These are phyloP conservation scores for Sphecodes monilicornis DNA, from an alignment of 2,888 invertebrate species.

Conservation along the genomic window DNA sequence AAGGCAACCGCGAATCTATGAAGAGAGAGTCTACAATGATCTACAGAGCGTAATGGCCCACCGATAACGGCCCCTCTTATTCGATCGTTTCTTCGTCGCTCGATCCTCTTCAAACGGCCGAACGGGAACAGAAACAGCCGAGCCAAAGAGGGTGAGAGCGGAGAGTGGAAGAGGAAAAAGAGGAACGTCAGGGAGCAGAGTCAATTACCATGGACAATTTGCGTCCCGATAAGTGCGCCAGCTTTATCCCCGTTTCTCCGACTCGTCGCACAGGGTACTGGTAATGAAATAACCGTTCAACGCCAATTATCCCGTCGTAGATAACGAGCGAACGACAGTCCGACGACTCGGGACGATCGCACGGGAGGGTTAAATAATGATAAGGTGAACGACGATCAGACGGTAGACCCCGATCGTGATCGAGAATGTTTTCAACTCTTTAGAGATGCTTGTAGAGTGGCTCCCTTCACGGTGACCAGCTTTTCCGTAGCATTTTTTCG, in stretches of 20 bases:
- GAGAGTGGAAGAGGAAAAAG: no score
- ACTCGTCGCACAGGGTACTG: neutral
- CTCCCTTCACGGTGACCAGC: neutral
- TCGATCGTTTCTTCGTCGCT: neutral
- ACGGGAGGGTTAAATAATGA: slow-evolving; percentile 25
- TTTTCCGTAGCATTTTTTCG: neutral
- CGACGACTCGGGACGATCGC: slow-evolving; percentile 18
- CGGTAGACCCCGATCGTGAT: neutral
- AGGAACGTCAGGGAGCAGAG: neutral
- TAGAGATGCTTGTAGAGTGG: neutral
- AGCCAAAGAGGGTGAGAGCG: neutral
- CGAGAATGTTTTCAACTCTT: slow-evolving; percentile 2
- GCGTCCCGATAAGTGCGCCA: slow-evolving; percentile 13
- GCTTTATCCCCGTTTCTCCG: slow-evolving; percentile 9
- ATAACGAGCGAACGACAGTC: slow-evolving; percentile 48
- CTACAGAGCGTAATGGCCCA: neutral
- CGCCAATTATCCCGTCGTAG: slow-evolving; percentile 45
- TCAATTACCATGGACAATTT: slow-evolving; percentile 42
- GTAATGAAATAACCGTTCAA: slow-evolving; percentile 51
- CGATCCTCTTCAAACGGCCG: neutral
- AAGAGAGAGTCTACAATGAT: slow-evolving; percentile 1
- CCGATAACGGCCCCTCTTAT: neutral
- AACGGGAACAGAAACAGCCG: neutral
- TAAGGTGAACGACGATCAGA: slow-evolving; percentile 30
- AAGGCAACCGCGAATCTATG: neutral